Evolutionary conservation across 2,888 invertebrate genomes (phyloP).

Genomic region (Mythimna ferrago): DNA sequence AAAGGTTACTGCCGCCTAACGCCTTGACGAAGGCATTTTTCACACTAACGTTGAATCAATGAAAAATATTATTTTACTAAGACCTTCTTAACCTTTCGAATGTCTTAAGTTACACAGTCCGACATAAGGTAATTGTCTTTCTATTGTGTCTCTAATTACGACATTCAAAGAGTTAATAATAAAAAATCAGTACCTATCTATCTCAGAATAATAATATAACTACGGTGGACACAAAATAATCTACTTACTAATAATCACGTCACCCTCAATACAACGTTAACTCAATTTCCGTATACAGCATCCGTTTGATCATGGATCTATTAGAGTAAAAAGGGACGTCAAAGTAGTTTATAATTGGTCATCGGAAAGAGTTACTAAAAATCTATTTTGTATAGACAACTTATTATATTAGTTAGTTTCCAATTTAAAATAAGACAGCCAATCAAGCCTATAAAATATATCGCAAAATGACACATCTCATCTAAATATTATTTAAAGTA

Average conservation of each 20-base stretch:
- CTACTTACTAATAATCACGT: not conserved
- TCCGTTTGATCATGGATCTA: constrained; percentile 34
- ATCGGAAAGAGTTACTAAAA: not conserved
- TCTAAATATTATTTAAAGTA: too few species aligned
- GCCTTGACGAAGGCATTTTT: too few species aligned
- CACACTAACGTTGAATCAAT: too few species aligned
- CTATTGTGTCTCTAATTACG: too few species aligned
- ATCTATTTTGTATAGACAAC: not conserved
- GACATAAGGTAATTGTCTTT: too few species aligned
- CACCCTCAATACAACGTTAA: constrained; percentile 4
- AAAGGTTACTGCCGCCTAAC: too few species aligned
- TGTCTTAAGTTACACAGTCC: too few species aligned
- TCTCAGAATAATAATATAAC: not conserved
- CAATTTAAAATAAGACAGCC: not conserved
- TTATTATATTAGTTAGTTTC: not conserved
- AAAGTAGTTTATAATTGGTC: constrained; percentile 12
- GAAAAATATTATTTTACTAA: too few species aligned
- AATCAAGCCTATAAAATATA: not conserved
- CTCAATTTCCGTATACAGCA: constrained; percentile 25
- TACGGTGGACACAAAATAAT: not conserved
- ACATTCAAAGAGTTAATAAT: too few species aligned
- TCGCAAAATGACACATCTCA: not conserved
- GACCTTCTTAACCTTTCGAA: too few species aligned
- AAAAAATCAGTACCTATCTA: too few species aligned
- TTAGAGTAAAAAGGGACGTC: constrained; percentile 12